Percentiles rank a stretch among this genome's conserved stretches.
Evolutionary conservation across 1,140 invertebrate genomes (phyloP).

Genomic region (Dryas iulia): DNA sequence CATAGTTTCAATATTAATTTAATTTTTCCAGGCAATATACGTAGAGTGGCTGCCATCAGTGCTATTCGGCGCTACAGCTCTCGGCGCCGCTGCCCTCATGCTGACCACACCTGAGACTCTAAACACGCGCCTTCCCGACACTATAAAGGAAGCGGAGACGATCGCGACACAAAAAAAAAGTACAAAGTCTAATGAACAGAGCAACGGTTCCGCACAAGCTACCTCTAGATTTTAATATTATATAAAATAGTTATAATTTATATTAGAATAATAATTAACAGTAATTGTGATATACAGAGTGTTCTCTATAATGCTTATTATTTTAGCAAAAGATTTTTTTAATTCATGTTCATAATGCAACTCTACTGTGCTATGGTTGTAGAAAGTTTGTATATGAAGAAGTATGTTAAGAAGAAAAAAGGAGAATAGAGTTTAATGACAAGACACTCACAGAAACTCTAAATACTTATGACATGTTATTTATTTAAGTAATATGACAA

Average conservation of each 20-base stretch:
- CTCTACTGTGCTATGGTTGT: no score
- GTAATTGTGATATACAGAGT: background rate
- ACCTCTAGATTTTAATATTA: constrained; percentile 4
- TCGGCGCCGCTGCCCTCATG: constrained; percentile 82
- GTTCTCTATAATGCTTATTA: background rate
- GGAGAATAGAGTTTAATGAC: background rate
- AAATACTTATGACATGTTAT: background rate
- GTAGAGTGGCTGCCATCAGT: constrained; percentile 84
- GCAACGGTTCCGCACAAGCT: background rate
- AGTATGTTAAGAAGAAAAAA: background rate
- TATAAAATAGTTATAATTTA: background rate
- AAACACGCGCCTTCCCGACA: constrained; percentile 83
- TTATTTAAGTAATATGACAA: background rate
- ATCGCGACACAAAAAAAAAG: constrained; percentile 28
- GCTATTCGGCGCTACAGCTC: constrained; percentile 84
- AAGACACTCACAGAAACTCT: no score
- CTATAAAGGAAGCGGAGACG: constrained; percentile 82
- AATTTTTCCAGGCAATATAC: constrained; percentile 58
- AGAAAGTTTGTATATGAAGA: background rate
- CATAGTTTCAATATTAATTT: background rate
- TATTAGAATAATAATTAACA: background rate
- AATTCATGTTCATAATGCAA: no score
- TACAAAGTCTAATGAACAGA: background rate
- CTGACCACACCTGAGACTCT: constrained; percentile 85
- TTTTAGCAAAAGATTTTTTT: no score